Conservation (phyloP, 2,113 vertebrate species). For the Centropus bengalensis region DNA sequence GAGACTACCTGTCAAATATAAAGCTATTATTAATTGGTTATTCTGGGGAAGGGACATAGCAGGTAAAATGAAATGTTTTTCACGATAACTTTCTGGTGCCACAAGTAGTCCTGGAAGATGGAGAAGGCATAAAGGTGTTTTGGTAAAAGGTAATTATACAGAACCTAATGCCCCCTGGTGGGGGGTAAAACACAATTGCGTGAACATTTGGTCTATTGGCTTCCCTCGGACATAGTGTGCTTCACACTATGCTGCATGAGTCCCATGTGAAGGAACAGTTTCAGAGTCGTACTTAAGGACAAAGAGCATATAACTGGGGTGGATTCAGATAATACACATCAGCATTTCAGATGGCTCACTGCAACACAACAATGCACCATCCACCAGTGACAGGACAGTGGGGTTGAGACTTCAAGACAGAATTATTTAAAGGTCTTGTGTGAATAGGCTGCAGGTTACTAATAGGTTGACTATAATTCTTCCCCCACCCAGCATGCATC, state of each 20-base stretch:
- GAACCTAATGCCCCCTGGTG: neutral
- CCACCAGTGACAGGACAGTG: neutral
- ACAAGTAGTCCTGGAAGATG: neutral
- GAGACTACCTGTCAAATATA: constrained; percentile 60
- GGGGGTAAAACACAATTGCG: neutral
- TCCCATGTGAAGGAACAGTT: neutral
- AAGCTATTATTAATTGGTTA: neutral
- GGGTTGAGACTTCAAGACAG: neutral
- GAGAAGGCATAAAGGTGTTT: neutral
- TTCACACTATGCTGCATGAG: neutral
- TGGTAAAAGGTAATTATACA: neutral
- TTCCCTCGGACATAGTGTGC: neutral
- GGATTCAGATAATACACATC: too few species aligned
- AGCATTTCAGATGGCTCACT: neutral
- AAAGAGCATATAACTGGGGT: neutral
- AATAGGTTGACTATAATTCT: neutral
- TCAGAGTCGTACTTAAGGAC: neutral
- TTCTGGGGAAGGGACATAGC: neutral
- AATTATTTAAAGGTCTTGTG: neutral
- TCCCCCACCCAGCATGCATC: neutral
- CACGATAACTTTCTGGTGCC: neutral
- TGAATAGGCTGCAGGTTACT: neutral
- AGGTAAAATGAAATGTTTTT: neutral
- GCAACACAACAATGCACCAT: neutral
- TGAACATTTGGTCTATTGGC: neutral